Conservation (phyloP, 2,113 vertebrate genomes). For the Pyrgilauda ruficollis region DNA sequence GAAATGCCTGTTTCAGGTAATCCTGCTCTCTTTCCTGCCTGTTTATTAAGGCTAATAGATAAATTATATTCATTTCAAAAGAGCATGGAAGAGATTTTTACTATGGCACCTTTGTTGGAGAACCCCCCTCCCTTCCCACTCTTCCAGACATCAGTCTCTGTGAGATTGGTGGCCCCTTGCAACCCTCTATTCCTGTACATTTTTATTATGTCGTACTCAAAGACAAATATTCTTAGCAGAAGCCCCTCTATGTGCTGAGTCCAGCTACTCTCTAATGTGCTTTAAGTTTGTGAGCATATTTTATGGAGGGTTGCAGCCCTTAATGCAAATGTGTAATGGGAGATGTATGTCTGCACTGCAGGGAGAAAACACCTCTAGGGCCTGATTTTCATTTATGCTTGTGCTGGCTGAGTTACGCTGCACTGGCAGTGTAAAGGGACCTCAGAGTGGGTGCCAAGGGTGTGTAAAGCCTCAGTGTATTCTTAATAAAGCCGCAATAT, state of each 20-base stretch:
- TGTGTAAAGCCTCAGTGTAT: conserved; percentile 17
- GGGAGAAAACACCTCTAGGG: conserved; percentile 51
- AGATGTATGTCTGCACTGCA: conserved; percentile 29
- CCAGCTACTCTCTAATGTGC: conserved; percentile 24
- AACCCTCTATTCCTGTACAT: not conserved
- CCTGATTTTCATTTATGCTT: conserved; percentile 12
- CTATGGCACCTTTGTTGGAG: not conserved
- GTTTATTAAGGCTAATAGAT: not conserved
- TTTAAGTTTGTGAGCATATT: conserved; percentile 42
- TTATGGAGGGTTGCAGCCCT: conserved; percentile 49
- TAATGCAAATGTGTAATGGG: conserved; percentile 47
- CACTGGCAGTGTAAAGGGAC: not conserved
- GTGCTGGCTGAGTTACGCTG: conserved; percentile 4
- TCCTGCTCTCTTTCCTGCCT: not conserved
- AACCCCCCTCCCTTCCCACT: not conserved
- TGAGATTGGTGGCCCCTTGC: not conserved
- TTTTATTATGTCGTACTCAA: conserved; percentile 16
- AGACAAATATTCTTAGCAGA: conserved; percentile 32
- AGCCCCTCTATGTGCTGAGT: not conserved
- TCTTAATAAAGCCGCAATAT: conserved; percentile 13
- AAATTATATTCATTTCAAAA: not conserved
- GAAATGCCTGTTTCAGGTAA: conserved; percentile 3
- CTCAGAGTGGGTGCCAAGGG: conserved; percentile 2
- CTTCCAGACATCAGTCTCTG: not conserved
- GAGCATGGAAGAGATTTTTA: not conserved